Evolutionary conservation across 2,797 vertebrate genomes (phyloP), one percentile per base, ranked within the genome.

Genomic region (Diplodus puntazzo): DNA sequence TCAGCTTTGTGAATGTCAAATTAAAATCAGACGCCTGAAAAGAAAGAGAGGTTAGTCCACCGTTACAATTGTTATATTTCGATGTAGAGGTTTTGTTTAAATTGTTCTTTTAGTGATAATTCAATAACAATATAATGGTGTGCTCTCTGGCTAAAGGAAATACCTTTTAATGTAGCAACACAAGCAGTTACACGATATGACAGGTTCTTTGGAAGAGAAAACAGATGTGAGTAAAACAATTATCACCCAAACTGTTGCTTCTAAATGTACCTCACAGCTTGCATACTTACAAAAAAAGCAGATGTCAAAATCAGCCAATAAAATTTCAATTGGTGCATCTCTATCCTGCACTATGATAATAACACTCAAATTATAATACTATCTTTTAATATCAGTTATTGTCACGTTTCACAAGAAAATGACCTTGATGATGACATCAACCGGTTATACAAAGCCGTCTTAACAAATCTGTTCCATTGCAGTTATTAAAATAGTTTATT

Each of bases 351-450:
- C 43, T 42, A 30, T 49, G 9, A 27, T n/a, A 11, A 67, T 11
- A 39, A 16, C 5, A 65, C 1, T 0, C 10, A 54, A 20, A 21
- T 46, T 57, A 4, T 61, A 60, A 67, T 17, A 49, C 17, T 46
- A 46, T 23, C 2, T 42, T 52, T 73, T 27, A 50, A 39, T 39
- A 16, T 11, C 20, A 77, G 8, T 48, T 70, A n/a, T 25, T 21
- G 12, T 43, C 50, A 21, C n/a, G 4, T 17, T 60, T 48, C 21
- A 62, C 39, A 74, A 25, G 57, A 1, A 20, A 54, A 59, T 63
- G 16, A 70, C 52, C 59, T 59, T 60, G 17, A 13, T 50, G 30
- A 45, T 61, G 49, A 30, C 10, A 63, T 67, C 13, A 46, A 21
- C 20, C 12, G 25, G 39, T 27, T 2, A 1, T 9, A 14, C 43